These are phyloP conservation scores for Platyscapa corneri DNA, from an alignment of 1,140 invertebrate genomes.

Conservation along the genomic window DNA sequence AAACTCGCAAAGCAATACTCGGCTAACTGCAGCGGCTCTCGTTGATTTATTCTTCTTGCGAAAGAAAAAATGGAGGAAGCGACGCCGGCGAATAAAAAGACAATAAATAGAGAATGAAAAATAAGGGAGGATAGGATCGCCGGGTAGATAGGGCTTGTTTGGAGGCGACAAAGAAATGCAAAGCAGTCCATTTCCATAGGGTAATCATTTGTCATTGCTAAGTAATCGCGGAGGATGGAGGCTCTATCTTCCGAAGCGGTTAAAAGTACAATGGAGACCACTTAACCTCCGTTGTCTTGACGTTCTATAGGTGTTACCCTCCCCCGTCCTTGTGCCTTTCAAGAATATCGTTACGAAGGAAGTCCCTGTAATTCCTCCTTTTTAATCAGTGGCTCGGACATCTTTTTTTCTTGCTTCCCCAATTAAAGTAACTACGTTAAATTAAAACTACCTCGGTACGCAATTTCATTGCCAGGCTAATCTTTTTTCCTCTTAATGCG, in stretches of 20 bases:
- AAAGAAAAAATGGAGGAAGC: neutral
- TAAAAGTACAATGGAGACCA: conserved; percentile 71
- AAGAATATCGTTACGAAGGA: neutral
- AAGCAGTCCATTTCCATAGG: conserved; percentile 56
- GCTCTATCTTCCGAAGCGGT: conserved; percentile 52
- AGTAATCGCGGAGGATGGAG: conserved; percentile 65
- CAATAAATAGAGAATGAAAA: neutral
- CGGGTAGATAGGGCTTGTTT: conserved; percentile 37
- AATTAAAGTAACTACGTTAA: conserved; percentile 41
- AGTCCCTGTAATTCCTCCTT: conserved; percentile 15
- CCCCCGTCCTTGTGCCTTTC: conserved; percentile 44
- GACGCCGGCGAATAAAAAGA: neutral
- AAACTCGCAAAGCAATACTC: neutral
- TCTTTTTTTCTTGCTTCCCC: neutral
- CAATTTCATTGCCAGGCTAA: conserved; percentile 6
- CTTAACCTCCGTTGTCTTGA: conserved; percentile 63
- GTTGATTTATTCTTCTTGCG: neutral
- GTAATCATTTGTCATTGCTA: conserved; percentile 68
- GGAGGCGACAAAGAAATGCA: conserved; percentile 50
- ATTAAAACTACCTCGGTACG: conserved; percentile 16
- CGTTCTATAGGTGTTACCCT: conserved; percentile 52
- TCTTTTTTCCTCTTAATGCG: neutral
- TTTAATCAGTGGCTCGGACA: conserved; percentile 27
- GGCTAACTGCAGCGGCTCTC: neutral
- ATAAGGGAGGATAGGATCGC: neutral